Conservation (phyloP, 2,797 vertebrate species). For the Prionace glauca region DNA sequence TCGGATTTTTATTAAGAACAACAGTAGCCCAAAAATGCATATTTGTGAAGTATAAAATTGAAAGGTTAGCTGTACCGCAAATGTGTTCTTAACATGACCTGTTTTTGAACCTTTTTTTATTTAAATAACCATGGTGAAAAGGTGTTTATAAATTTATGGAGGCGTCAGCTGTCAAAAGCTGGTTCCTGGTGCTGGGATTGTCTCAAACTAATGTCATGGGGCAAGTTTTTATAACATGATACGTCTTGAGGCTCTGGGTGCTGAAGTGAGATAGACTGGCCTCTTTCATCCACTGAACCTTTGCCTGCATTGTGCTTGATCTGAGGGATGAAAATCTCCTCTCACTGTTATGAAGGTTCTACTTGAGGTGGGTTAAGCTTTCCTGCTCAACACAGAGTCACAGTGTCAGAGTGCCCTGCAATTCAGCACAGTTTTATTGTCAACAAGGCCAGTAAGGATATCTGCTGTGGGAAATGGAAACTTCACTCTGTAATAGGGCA, state of each 20-base stretch:
- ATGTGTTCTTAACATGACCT: constrained; percentile 1
- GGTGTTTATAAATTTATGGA: not conserved
- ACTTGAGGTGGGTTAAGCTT: not conserved
- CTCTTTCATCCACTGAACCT: not conserved
- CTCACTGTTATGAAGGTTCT: not conserved
- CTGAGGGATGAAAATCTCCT: not conserved
- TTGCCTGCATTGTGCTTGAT: not conserved
- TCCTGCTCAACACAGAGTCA: not conserved
- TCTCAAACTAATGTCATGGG: not conserved
- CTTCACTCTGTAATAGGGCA: not conserved
- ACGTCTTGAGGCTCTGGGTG: not conserved
- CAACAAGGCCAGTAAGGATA: not conserved
- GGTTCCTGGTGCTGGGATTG: not conserved
- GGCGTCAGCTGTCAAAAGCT: not conserved
- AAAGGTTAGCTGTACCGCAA: constrained; percentile 11
- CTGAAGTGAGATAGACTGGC: not conserved
- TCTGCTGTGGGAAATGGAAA: not conserved
- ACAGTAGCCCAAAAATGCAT: not conserved
- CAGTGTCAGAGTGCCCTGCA: not conserved
- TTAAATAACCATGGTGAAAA: not conserved
- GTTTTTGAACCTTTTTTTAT: not conserved
- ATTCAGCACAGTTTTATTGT: no score
- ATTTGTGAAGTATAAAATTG: not conserved
- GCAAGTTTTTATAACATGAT: not conserved
- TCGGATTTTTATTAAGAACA: not conserved